A percentile compares a stretch with the other conserved stretches of the same genome.
These are phyloP conservation scores for Mungos mungo DNA, from an alignment of 2,113 vertebrate species.

Conservation along the genomic window DNA sequence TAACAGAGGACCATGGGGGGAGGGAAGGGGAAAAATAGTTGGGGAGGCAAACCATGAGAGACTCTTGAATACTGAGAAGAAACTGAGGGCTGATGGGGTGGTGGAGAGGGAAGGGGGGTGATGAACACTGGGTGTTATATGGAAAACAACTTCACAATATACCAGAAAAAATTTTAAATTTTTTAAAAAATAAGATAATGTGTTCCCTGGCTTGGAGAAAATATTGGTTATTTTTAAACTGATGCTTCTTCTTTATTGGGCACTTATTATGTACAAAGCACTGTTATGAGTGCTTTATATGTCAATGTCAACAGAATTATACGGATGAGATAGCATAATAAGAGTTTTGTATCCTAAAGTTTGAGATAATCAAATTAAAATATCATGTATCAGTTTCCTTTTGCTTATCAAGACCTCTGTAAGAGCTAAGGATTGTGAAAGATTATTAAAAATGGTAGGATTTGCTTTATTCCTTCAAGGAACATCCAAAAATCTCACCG, in stretches of 20 bases:
- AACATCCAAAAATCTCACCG: not conserved
- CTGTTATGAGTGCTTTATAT: not conserved
- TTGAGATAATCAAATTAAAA: conserved; percentile 15
- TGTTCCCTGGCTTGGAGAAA: not conserved
- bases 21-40: no score
- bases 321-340: not conserved
- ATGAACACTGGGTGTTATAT: no score
- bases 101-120: no score
- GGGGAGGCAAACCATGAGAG: no score
- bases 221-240: not conserved
- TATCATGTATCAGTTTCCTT: not conserved
- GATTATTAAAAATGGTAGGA: not conserved
- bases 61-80: no score
- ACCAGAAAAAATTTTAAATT: no score
- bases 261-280: not conserved
- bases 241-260: not conserved
- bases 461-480: conserved; percentile 21
- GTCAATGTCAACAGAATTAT: not conserved
- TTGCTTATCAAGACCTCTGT: not conserved
- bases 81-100: no score
- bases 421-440: not conserved
- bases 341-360: not conserved
- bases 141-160: no score
- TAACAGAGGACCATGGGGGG: no score
- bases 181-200: not conserved